Evolutionary conservation across 2,888 invertebrate genomes (phyloP).

Genomic region (Sinelater perroti): DNA sequence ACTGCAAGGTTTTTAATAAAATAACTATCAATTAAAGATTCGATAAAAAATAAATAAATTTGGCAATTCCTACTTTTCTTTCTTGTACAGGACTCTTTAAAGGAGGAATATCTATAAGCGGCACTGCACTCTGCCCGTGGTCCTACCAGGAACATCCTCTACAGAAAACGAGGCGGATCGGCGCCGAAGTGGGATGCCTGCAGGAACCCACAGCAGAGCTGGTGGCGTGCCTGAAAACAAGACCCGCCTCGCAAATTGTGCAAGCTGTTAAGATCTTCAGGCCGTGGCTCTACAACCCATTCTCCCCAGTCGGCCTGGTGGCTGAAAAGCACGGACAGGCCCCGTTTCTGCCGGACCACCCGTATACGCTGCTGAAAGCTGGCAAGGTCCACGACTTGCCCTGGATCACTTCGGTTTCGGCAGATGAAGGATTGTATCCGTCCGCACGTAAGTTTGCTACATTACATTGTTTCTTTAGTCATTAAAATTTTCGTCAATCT

Average conservation of each 20-base stretch:
- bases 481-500: slow-evolving; percentile 49
- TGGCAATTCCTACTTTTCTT: no score
- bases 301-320: slow-evolving; percentile 74
- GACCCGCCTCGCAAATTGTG: slow-evolving; percentile 67
- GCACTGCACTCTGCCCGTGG: slow-evolving; percentile 67
- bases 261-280: slow-evolving; percentile 64
- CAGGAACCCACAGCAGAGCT: slow-evolving; percentile 63
- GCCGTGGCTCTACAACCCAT: slow-evolving; percentile 69
- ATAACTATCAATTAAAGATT: no score
- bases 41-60: no score
- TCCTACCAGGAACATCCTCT: slow-evolving; percentile 63
- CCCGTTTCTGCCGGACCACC: slow-evolving; percentile 69
- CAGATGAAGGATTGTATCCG: slow-evolving; percentile 76
- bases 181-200: slow-evolving; percentile 69
- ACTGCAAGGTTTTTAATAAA: no score
- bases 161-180: slow-evolving; percentile 68
- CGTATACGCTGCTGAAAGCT: slow-evolving; percentile 66
- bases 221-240: slow-evolving; percentile 69
- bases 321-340: slow-evolving; percentile 61
- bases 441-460: slow-evolving; percentile 63
- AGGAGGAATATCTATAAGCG: slow-evolving; percentile 73
- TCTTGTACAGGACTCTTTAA: slow-evolving; percentile 61
- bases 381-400: slow-evolving; percentile 70
- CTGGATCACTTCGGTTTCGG: slow-evolving; percentile 71
- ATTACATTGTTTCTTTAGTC: neutral